These are phyloP conservation scores for Lindbergichthys nudifrons DNA, from an alignment of 2,797 vertebrate species.

Conservation along the genomic window DNA sequence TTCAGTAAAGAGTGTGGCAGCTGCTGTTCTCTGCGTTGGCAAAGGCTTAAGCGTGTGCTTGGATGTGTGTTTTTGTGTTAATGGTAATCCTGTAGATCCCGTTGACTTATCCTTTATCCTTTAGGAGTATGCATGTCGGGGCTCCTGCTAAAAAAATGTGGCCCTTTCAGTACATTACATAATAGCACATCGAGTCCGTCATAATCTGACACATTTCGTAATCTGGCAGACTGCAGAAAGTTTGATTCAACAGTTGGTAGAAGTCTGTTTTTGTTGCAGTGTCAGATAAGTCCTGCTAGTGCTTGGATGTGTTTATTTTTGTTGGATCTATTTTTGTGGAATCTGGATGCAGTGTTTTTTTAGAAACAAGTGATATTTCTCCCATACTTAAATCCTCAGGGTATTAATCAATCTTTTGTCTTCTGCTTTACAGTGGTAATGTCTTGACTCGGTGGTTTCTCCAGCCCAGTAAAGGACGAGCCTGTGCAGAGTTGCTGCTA, in stretches of 20 bases:
- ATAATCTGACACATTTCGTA: conserved; percentile 57
- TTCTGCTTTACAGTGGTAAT: conserved; percentile 80
- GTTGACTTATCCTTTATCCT: conserved; percentile 71
- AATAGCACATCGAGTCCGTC: conserved; percentile 55
- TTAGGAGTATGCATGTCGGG: conserved; percentile 61
- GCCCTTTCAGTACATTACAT: conserved; percentile 57
- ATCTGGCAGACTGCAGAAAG: conserved; percentile 40
- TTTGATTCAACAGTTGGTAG: conserved; percentile 2
- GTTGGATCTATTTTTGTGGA: background rate
- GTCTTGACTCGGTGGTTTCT: conserved; percentile 81
- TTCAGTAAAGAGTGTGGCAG: conserved; percentile 65
- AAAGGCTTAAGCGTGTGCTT: conserved; percentile 52
- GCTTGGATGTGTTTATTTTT: background rate
- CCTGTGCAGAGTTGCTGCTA: conserved; percentile 82
- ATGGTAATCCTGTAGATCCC: conserved; percentile 74
- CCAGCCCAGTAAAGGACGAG: conserved; percentile 77
- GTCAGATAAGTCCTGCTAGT: background rate
- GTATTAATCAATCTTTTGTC: conserved; percentile 22
- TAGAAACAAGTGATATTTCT: background rate
- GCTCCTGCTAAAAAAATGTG: conserved; percentile 52
- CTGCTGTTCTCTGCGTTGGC: conserved; percentile 49
- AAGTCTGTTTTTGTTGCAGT: background rate
- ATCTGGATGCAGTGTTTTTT: background rate
- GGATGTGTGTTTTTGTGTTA: conserved; percentile 63
- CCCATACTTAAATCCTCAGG: background rate